Percentiles rank a stretch among this genome's conserved stretches.
phyloP scores from a whole-genome alignment of 1,140 invertebrate species.

The Pseudobourletiella spinata region DNA sequence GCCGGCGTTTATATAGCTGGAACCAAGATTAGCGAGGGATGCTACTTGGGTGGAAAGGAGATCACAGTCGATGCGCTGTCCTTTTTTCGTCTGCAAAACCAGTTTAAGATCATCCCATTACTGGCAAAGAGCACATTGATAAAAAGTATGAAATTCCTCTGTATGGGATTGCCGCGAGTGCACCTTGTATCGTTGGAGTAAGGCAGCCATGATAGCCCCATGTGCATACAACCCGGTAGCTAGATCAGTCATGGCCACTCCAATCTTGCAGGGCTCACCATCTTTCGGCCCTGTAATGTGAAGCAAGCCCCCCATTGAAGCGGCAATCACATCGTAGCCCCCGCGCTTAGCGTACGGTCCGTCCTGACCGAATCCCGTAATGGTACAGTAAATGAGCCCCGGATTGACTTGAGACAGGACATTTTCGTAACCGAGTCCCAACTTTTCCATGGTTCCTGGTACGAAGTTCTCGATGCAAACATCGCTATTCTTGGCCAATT shows the following conservation, averaged over 20 bases:
- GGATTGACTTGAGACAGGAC: conserved; percentile 63
- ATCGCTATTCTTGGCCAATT: conserved; percentile 67
- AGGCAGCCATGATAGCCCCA: conserved; percentile 86
- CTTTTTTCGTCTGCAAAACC: conserved; percentile 55
- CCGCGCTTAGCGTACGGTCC: conserved; percentile 77
- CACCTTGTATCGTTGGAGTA: conserved; percentile 26
- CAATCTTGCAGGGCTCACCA: conserved; percentile 81
- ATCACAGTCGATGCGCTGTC: conserved; percentile 89
- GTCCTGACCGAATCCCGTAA: conserved; percentile 80
- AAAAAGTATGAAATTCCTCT: too few species aligned
- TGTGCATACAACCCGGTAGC: conserved; percentile 88
- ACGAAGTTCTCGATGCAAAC: conserved; percentile 91
- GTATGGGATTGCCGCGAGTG: too few species aligned
- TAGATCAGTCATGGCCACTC: conserved; percentile 87
- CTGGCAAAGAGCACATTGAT: too few species aligned
- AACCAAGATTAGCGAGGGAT: conserved; percentile 77
- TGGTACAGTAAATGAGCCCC: conserved; percentile 82
- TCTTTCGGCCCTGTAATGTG: conserved; percentile 76
- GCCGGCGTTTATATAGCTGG: conserved; percentile 81
- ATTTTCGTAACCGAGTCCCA: conserved; percentile 69
- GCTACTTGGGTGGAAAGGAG: conserved; percentile 86
- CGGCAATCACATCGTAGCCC: conserved; percentile 85
- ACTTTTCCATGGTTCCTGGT: conserved; percentile 71
- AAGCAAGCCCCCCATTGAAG: conserved; percentile 80
- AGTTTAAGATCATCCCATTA: conserved; percentile 5